Evolutionary conservation across 2,113 vertebrate species (phyloP), one percentile per base, ranked within the genome.

Genomic region (Cololabis saira): DNA sequence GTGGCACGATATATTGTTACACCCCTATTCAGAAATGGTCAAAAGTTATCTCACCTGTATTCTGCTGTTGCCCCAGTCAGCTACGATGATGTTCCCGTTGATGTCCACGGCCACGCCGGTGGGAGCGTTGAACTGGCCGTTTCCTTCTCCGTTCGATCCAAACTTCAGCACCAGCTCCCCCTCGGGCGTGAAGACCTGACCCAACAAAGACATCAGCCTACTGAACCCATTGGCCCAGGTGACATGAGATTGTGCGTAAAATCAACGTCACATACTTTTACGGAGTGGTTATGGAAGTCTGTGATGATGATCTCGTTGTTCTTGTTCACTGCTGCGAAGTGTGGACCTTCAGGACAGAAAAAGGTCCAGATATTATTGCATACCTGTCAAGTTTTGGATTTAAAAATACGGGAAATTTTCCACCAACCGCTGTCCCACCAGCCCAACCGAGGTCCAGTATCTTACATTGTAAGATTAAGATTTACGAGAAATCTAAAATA

Each of bases 271-370:
- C 14, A 15, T 94, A 98, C 97, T 95, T 99, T 99, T 62, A 99
- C 97, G 56, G 97, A 99, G 90, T 99, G 97, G 81, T 99, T 99
- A 85, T 99, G 97, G 91, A 99, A 99, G 92, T 99, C 97, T 5
- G 97, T 99, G 77, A 99, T 87, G 21, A 99, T 98, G 75, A 99
- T 98, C 91, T 99, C 97, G 82, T 99, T 99, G 92, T 98, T 98
- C 89, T 96, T 95, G 90, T 99, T 99, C 54, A 99, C 96, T 59
- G 97, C 97, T 82, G 97, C 97, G 90, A 94, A 94, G 81, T 94
- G 93, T 69, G 97, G 97, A 86, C 97, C 97, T 98, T 87, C 1
- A 93, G 87, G 60, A 53, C 2, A 43, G 8, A 7, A 44, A 43
- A 65, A 18, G 47, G 18, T 43, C 57, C 43, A 64, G 57, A 16